Conservation (phyloP, 2,888 invertebrate species). For the Sussaba pulchella region DNA sequence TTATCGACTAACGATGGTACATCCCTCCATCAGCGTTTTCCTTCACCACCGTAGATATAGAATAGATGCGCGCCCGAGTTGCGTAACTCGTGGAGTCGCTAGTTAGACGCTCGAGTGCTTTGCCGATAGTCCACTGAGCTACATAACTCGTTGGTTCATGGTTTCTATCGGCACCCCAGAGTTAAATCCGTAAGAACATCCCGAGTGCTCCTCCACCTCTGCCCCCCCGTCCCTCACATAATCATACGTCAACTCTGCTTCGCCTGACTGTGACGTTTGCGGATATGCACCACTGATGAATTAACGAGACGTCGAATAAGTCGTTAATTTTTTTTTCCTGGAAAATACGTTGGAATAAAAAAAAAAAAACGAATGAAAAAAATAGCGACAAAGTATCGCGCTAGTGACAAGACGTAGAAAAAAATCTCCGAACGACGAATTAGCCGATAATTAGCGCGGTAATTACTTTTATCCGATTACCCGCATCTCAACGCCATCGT, state of each 20-base stretch:
- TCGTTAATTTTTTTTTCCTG: conserved; percentile 30
- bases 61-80: conserved; percentile 22
- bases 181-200: conserved; percentile 7
- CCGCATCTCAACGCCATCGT: conserved; percentile 25
- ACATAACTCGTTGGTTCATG: conserved; percentile 23
- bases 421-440: conserved; percentile 1
- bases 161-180: conserved; percentile 27
- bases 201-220: not conserved
- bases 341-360: conserved; percentile 3
- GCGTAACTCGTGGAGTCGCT: conserved; percentile 46
- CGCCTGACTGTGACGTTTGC: conserved; percentile 6
- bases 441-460: conserved; percentile 45
- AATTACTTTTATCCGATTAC: conserved; percentile 35
- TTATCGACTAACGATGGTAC: too few species aligned
- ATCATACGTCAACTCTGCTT: not conserved
- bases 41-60: not conserved
- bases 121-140: conserved; percentile 44
- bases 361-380: conserved; percentile 9
- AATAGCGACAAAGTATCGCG: not conserved
- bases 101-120: conserved; percentile 56
- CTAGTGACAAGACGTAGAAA: conserved; percentile 10
- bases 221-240: not conserved
- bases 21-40: not conserved
- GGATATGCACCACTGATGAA: conserved; percentile 10
- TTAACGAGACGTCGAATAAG: conserved; percentile 26